Base-by-base conservation (phyloP, 1,140 invertebrate species). In the Apis dorsata region DNA sequence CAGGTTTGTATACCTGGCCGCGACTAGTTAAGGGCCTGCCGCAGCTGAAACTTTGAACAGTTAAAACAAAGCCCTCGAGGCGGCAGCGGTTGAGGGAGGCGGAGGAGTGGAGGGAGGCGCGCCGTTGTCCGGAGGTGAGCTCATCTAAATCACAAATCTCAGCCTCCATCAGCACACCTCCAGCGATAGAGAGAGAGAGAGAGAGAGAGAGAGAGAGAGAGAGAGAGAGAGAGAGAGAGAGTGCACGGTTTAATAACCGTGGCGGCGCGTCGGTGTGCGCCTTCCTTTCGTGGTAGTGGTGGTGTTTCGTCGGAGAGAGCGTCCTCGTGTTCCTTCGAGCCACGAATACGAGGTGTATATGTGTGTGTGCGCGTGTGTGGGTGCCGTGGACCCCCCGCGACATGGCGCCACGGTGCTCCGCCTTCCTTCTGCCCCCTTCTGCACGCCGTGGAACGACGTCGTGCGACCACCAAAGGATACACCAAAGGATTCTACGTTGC, bases 141-240 rank as follows among this genome's bases (percentile, higher is more conserved):
- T 94, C 93, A 94, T 94, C 93, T 94, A 93, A 93, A 94, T 94
- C 92, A 93, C 92, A 93, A 94, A 94, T 94, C 92, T 92, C 86
- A 89, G 84, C 78, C 90, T 90, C 85, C 89, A 92, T 90, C 90
- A 90, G 89, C 91, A 91, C 92, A 91, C 90, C 91, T 92, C 88
- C 87, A 83, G 84, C 86, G 85, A 90, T 89, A 89, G 79, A 34
- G 1, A 34, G 34, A 34, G 34, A 44, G 34, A 44, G 34, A 44
- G 5, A 44, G 34, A 44, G 34, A 44, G 34, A 44, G 34, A 44
- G 34, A 85, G 85, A n/a, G n/a, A 89, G 79, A 34, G 1, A 34
- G 34, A 34, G 34, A 44, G 34, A 44, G 34, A 44, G 5, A 44
- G 34, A 44, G 34, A 44, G 34, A 44, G 34, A 44, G 34, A 85